Evolutionary conservation across 2,888 invertebrate genomes (phyloP).

Genomic region (Panopea generosa): DNA sequence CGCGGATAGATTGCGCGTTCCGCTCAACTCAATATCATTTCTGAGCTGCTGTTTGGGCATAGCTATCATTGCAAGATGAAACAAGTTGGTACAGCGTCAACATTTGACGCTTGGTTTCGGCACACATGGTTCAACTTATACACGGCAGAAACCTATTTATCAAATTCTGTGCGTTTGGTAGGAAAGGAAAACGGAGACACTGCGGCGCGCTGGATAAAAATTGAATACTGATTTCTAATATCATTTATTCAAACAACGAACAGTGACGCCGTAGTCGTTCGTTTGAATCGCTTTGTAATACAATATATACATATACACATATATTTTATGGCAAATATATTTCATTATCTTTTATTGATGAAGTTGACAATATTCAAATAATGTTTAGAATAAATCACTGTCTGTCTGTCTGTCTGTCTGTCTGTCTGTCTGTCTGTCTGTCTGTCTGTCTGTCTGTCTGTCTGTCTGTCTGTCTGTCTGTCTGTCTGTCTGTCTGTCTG

Average conservation of each 20-base stretch:
- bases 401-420: not conserved
- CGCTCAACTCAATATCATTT: too few relatives aligned
- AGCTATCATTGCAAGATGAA: too few relatives aligned
- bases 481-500: not conserved
- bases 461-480: not conserved
- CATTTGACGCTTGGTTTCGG: not conserved
- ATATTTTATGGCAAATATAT: too few relatives aligned
- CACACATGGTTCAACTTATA: conserved; percentile 54
- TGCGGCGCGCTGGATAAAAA: conserved; percentile 56
- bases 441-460: conserved; percentile 2
- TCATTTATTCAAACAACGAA: conserved; percentile 52
- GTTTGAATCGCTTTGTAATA: conserved; percentile 19
- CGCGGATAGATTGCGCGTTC: too few relatives aligned
- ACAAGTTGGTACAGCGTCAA: too few relatives aligned
- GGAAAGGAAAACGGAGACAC: conserved; percentile 32
- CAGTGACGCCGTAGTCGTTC: conserved; percentile 37
- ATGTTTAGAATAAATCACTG: too few relatives aligned
- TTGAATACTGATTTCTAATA: conserved; percentile 65
- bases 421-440: not conserved
- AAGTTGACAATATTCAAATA: too few relatives aligned
- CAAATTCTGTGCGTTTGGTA: conserved; percentile 43
- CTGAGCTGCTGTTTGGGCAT: too few relatives aligned
- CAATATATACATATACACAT: too few relatives aligned
- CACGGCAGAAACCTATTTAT: conserved; percentile 58
- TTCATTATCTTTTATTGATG: too few relatives aligned